Evolutionary conservation across 2,113 vertebrate species (phyloP).

Genomic region (Ameiurus melas): DNA sequence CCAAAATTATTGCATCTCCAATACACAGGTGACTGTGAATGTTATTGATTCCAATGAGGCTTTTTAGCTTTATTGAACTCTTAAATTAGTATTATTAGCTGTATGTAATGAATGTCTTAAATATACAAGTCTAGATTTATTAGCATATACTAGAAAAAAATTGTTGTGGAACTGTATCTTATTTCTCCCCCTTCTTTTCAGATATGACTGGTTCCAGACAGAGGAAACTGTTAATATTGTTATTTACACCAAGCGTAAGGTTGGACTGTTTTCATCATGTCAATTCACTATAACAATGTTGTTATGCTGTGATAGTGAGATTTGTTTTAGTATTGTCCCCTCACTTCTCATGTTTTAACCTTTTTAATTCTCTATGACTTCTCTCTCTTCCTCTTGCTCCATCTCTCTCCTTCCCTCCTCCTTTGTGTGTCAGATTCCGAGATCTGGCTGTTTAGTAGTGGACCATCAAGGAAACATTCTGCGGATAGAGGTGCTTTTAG

Average conservation of each 20-base stretch:
- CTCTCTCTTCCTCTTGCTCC: too few relatives aligned
- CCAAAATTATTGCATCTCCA: background rate
- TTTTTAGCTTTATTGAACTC: background rate
- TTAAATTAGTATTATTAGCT: background rate
- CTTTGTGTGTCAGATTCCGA: slow-evolving; percentile 66
- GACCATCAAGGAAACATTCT: slow-evolving; percentile 78
- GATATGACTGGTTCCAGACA: slow-evolving; percentile 97
- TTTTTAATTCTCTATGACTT: background rate
- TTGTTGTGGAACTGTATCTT: background rate
- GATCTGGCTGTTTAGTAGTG: slow-evolving; percentile 74
- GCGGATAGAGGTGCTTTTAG: slow-evolving; percentile 79
- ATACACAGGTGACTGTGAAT: background rate
- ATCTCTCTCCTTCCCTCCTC: background rate
- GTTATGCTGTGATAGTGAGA: background rate
- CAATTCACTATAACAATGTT: background rate
- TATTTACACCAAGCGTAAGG: slow-evolving; percentile 86
- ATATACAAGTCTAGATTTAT: background rate
- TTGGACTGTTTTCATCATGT: slow-evolving; percentile 49
- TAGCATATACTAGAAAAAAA: too few relatives aligned
- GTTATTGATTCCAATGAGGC: background rate
- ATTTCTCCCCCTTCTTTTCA: slow-evolving; percentile 58
- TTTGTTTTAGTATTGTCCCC: background rate
- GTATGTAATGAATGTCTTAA: background rate
- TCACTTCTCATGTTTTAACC: background rate
- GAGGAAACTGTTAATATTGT: slow-evolving; percentile 80